Percentiles rank a stretch among this genome's conserved stretches.
These are phyloP conservation scores for Meles meles DNA, from an alignment of 2,113 vertebrate genomes.

Conservation along the genomic window DNA sequence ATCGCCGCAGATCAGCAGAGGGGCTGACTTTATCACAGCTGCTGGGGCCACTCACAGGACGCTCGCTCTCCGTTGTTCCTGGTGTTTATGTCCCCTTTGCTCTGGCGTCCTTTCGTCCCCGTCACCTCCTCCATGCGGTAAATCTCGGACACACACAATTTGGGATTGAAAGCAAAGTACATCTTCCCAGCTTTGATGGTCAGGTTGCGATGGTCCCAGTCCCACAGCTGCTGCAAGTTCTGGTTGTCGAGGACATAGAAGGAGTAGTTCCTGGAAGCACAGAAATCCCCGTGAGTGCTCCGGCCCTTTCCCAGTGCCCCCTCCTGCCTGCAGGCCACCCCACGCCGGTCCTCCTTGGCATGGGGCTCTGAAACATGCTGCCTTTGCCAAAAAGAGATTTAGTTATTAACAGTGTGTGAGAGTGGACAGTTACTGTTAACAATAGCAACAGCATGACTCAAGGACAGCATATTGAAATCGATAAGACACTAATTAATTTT, in stretches of 20 bases:
- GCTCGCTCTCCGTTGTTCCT: constrained; percentile 95
- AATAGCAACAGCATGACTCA: neutral
- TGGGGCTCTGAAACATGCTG: accelerated
- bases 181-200: constrained; percentile 94
- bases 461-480: neutral
- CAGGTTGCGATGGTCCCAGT: constrained; percentile 97
- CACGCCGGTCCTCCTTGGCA: accelerated
- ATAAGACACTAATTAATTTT: constrained; percentile 18
- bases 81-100: constrained; percentile 90
- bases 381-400: neutral
- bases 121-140: constrained; percentile 95
- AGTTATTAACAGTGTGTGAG: neutral
- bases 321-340: neutral
- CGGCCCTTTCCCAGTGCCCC: accelerated
- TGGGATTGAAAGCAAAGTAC: constrained; percentile 96
- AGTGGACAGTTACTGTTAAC: neutral
- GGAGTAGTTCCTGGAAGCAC: constrained; percentile 88
- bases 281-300: neutral
- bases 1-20: accelerated
- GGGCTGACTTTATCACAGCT: accelerated
- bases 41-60: constrained; percentile 89
- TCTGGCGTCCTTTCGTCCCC: constrained; percentile 86
- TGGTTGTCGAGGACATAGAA: constrained; percentile 97
- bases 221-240: constrained; percentile 95
- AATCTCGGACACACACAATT: constrained; percentile 95